phyloP scores from a whole-genome alignment of 2,113 vertebrate species.

The Oncorhynchus masou region DNA sequence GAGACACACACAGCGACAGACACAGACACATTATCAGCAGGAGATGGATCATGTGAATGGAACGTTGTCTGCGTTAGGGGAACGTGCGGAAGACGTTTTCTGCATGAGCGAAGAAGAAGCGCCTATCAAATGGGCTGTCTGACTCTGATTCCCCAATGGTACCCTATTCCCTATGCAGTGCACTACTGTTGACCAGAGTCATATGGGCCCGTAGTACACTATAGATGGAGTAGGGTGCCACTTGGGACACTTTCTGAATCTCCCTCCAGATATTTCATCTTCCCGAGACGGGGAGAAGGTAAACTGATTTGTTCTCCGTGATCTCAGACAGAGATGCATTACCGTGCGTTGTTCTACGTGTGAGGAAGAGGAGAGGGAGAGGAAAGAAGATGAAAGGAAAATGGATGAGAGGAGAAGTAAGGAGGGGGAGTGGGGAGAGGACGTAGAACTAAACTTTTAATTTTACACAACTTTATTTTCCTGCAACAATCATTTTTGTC shows the following conservation, averaged over 20 bases:
- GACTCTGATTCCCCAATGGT: no score
- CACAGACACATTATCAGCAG: conserved; percentile 71
- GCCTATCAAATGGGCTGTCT: conserved; percentile 78
- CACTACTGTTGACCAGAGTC: no score
- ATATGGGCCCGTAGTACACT: no score
- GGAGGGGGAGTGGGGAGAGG: no score
- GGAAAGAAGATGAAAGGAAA: no score
- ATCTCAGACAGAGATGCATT: conserved; percentile 11
- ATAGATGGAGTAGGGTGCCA: no score
- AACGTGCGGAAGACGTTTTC: conserved; percentile 85
- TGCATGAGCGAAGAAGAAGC: conserved; percentile 77
- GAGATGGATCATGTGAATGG: conserved; percentile 91
- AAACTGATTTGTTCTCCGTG: conserved; percentile 32
- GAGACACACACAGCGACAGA: conserved; percentile 17
- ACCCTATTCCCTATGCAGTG: no score
- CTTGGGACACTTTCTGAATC: conserved; percentile 37
- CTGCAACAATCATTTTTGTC: no score
- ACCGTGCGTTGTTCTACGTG: neutral
- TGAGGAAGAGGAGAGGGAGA: no score
- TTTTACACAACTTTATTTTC: no score
- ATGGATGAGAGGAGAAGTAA: no score
- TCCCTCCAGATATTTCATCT: conserved; percentile 79
- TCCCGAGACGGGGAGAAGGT: conserved; percentile 40
- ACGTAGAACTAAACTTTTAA: no score
- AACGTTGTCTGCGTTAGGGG: conserved; percentile 82